Conservation (phyloP, 2,797 vertebrate species). For the Falco rusticolus region DNA sequence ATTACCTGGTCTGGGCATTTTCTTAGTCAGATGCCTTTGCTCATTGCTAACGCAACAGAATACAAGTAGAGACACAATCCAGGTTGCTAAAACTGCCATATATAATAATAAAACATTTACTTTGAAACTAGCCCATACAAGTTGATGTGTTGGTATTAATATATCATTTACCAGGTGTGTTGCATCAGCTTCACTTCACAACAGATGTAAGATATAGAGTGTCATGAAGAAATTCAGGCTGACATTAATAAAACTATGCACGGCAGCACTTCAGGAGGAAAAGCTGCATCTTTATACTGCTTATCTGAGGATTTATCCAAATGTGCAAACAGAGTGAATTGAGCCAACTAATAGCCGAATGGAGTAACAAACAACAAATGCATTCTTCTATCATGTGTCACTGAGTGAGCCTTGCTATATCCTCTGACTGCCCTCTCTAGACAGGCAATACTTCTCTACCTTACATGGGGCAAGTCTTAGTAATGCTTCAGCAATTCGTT, state of each 20-base stretch:
- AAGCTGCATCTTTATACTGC: neutral
- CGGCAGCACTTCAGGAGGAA: neutral
- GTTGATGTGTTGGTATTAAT: neutral
- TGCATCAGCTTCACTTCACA: neutral
- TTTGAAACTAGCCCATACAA: neutral
- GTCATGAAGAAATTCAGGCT: neutral
- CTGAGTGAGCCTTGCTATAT: neutral
- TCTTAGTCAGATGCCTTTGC: neutral
- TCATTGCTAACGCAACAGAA: neutral
- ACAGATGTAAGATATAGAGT: neutral
- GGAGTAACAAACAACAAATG: neutral
- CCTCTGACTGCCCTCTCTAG: neutral
- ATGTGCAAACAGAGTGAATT: neutral
- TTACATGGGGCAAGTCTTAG: neutral
- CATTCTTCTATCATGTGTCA: neutral
- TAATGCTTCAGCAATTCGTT: neutral
- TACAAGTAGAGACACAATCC: neutral
- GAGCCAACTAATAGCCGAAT: neutral
- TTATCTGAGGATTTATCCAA: neutral
- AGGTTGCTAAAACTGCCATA: neutral
- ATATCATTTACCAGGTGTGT: neutral
- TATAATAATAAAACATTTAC: neutral
- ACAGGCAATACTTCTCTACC: neutral
- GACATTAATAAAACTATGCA: neutral
- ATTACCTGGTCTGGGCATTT: neutral